A percentile compares a stretch with the other conserved stretches of the same genome.
Evolutionary conservation across 35 echinoderm and acorn worm species (phyloP).

Genomic region (Apostichopus parvimensis): DNA sequence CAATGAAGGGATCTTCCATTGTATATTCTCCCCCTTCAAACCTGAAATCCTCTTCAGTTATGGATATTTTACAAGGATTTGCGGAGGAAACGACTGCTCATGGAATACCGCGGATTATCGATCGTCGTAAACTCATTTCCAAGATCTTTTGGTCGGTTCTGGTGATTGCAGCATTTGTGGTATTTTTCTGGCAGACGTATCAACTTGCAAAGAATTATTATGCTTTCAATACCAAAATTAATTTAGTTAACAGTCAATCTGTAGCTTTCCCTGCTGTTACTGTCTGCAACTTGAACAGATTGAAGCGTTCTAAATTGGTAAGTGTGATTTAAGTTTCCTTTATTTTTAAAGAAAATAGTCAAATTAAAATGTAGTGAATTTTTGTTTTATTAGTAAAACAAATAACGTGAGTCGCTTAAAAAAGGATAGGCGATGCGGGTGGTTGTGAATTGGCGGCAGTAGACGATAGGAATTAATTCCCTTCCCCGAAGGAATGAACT

Average conservation of each 20-base stretch:
- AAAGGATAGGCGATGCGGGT: too few relatives aligned
- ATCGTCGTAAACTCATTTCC: neutral
- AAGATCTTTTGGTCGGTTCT: conserved; percentile 61
- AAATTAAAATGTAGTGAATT: too few relatives aligned
- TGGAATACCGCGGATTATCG: conserved; percentile 66
- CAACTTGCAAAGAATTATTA: conserved; percentile 47
- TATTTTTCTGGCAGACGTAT: conserved; percentile 54
- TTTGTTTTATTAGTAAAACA: too few relatives aligned
- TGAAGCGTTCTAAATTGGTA: conserved; percentile 63
- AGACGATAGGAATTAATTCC: too few relatives aligned
- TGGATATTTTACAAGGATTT: neutral
- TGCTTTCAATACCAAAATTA: conserved; percentile 74
- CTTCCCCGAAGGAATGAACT: too few relatives aligned
- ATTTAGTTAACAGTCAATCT: conserved; percentile 57
- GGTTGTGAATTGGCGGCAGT: too few relatives aligned
- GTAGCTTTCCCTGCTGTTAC: conserved; percentile 81
- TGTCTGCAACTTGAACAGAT: conserved; percentile 89
- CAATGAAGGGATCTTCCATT: too few relatives aligned
- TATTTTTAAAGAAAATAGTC: too few relatives aligned
- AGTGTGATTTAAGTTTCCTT: neutral
- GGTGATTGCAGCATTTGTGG: neutral
- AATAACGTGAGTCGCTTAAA: too few relatives aligned
- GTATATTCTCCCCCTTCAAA: too few relatives aligned
- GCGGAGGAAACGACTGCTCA: conserved; percentile 69
- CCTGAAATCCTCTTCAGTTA: too few relatives aligned